phyloP scores from a whole-genome alignment of 2,888 invertebrate species.

The Augochlorella aurata region DNA sequence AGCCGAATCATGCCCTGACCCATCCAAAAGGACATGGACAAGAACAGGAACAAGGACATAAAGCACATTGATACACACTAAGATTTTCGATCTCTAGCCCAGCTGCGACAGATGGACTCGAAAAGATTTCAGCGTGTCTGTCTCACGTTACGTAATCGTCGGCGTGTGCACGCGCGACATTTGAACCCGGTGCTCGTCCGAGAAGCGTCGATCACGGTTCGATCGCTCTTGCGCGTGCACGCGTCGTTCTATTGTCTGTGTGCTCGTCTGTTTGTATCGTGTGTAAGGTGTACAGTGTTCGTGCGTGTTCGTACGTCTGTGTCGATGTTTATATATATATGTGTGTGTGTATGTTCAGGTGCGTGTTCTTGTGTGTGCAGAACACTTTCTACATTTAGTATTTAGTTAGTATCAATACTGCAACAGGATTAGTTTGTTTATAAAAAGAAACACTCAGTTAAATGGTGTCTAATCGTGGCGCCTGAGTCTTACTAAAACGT shows the following conservation, averaged over 20 bases:
- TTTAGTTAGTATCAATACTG: conserved; percentile 79
- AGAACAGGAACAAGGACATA: conserved; percentile 82
- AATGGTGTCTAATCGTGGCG: conserved; percentile 75
- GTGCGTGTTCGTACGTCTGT: conserved; percentile 35
- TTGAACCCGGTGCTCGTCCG: too few species aligned
- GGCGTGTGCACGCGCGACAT: background rate
- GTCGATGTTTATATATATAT: conserved; percentile 11
- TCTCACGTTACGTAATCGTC: conserved; percentile 44
- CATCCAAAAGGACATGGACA: conserved; percentile 82
- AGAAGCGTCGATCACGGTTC: too few species aligned
- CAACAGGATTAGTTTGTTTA: conserved; percentile 75
- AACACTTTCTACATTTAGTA: conserved; percentile 55
- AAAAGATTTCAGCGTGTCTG: conserved; percentile 70
- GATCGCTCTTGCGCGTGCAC: background rate
- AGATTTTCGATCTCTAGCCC: conserved; percentile 78
- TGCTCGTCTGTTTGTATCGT: conserved; percentile 35
- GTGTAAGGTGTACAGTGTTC: conserved; percentile 6
- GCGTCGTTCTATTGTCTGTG: conserved; percentile 11
- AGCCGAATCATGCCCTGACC: conserved; percentile 82
- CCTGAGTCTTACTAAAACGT: conserved; percentile 78
- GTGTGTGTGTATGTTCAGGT: conserved; percentile 20
- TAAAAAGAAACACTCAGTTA: conserved; percentile 72
- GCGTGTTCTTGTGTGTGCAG: conserved; percentile 58
- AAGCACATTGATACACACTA: conserved; percentile 82
- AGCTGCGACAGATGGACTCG: conserved; percentile 73